Evolutionary conservation across 2,113 vertebrate genomes (phyloP), one percentile per base, ranked within the genome.

Genomic region (Vulpes lagopus): DNA sequence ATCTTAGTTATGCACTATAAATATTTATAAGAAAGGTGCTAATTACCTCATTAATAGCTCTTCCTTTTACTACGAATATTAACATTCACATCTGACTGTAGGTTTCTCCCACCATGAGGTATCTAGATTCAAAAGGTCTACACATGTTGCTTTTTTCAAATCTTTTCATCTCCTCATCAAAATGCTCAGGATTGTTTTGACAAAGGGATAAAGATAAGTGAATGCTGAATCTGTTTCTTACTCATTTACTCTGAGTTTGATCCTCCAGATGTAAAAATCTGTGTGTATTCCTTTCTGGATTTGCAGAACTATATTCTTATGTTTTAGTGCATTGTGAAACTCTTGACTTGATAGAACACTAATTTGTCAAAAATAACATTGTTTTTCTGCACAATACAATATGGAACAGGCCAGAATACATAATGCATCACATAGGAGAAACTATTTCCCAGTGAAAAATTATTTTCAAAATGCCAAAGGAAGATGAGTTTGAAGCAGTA

Each of bases 31-130:
- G 27, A 55, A 64, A 83, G 27, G n/a, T 88, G 27, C 25, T 82
- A 76, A 94, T 89, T 55, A 67, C 8, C 59, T 91, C 85, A 95
- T 83, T 81, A 97, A 78, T 92, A 35, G 88, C n/a, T 79, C 49
- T 83, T 81, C 16, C n/a, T 53, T 80, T 90, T 38, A 76, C 49
- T 20, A 4, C 83, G 67, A 90, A 90, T 51, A 79, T 38, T 55
- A 87, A 25, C 11, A n/a, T 69, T 20, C 2, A 59, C 8, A 62
- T 3, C 7, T 32, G 5, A 49, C 59, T 92, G 12, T 43, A 59
- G 15, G 6, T 81, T 94, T 62, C 30, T 87, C 30, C 51, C 11
- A 16, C 20, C n/a, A 7, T 15, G 30, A 96, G 11, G 15, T 64
- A 2, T 51, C 19, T 60, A 49, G 23, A 38, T 82, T 69, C 53